Conservation (phyloP, 2,797 vertebrate genomes). For the Odontamblyopus lacepedii region DNA sequence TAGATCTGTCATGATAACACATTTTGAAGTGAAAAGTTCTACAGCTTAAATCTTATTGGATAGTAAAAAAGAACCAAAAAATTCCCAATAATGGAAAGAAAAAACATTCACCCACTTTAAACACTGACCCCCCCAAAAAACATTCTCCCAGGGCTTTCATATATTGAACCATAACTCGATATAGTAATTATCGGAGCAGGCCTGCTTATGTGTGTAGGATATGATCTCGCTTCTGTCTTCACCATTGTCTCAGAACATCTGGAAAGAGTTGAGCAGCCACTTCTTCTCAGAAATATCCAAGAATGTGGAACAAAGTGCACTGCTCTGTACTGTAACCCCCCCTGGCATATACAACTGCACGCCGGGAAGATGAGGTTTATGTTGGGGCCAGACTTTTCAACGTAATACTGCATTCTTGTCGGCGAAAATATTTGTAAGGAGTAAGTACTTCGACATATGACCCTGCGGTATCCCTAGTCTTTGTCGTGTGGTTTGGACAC, state of each 20-base stretch:
- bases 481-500: not conserved
- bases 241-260: not conserved
- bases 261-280: not conserved
- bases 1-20: no score
- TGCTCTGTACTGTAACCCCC: not conserved
- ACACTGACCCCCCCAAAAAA: no score
- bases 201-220: not conserved
- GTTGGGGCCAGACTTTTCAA: not conserved
- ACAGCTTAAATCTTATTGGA: no score
- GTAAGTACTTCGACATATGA: slow-evolving; percentile 2
- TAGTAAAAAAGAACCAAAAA: no score
- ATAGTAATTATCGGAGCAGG: no score
- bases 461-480: not conserved
- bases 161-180: no score
- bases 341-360: not conserved
- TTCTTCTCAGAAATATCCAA: slow-evolving; percentile 8
- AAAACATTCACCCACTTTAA: no score
- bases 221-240: not conserved
- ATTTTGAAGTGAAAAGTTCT: no score
- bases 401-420: not conserved
- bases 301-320: slow-evolving; percentile 11
- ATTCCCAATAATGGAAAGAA: no score
- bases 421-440: not conserved
- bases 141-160: no score
- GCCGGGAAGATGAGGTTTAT: not conserved